These are phyloP conservation scores for Bettongia penicillata DNA, from an alignment of 2,113 vertebrate species.

Conservation along the genomic window DNA sequence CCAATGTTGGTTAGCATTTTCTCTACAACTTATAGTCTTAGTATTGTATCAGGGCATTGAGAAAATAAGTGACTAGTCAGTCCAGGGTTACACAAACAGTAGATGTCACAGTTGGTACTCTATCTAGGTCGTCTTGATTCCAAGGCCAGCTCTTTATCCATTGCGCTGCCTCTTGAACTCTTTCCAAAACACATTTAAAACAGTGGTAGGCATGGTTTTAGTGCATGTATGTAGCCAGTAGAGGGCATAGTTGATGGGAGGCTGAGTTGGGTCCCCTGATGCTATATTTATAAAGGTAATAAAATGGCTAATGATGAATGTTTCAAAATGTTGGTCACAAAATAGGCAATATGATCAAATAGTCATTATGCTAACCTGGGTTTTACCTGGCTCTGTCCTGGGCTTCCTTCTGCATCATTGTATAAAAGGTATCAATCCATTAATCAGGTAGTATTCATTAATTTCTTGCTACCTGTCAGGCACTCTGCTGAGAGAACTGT, in stretches of 20 bases:
- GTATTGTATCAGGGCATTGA: background rate
- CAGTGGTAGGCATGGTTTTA: background rate
- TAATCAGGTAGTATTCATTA: slow-evolving; percentile 55
- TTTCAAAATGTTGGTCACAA: background rate
- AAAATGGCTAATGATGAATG: background rate
- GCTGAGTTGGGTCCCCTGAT: background rate
- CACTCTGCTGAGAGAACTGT: slow-evolving; percentile 2
- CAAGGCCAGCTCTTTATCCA: background rate
- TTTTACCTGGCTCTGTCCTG: background rate
- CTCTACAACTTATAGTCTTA: background rate
- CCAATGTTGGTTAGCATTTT: background rate
- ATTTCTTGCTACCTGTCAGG: slow-evolving; percentile 19
- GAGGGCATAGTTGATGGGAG: background rate
- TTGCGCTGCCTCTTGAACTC: background rate
- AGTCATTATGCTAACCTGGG: background rate
- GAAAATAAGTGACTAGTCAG: background rate
- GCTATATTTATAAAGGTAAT: background rate
- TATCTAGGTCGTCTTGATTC: background rate
- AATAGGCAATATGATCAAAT: background rate
- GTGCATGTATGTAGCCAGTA: background rate
- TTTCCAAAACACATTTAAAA: background rate
- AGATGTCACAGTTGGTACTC: background rate
- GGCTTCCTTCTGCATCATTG: background rate
- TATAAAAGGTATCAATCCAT: slow-evolving; percentile 42
- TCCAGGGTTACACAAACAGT: background rate